Evolutionary conservation across 2,797 vertebrate species (phyloP), one percentile per base, ranked within the genome.

Genomic region (Clarias laeviceps): DNA sequence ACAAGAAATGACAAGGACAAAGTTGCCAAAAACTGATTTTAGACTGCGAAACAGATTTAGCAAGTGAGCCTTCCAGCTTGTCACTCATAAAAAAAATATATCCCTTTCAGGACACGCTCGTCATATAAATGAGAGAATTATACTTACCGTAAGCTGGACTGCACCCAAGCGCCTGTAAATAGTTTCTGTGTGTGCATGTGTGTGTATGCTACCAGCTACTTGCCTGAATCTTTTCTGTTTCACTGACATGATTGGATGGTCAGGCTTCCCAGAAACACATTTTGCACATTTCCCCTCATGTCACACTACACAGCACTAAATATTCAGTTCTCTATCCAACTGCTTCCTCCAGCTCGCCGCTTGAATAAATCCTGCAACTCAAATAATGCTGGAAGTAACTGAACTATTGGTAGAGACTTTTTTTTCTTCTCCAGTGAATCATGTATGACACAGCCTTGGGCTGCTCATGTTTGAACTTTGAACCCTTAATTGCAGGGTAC

Each of bases 401-500:
- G 11, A 59, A 34, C 56, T 4, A 78, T 22, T 37, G 57, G 32
- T 22, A 61, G 12, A n/a, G 32, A n/a, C 29, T 12, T 29, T 57
- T 65, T n/a, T 37, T 22, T n/a, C 45, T 27, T 32, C 24, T 24
- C 0, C 54, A 61, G 50, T 69, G 72, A 64, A 86, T 72, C 45
- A 84, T 87, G 80, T 78, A 76, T 86, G 76, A 76, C 85, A 82
- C 32, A 77, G 76, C 84, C 84, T 29, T 88, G 90, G 92, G 86
- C 91, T 89, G 79, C 37, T 81, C 86, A 62, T 61, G 37, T 84
- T 56, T 61, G 84, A 87, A 84, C 90, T 91, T 88, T 91, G 90
- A 91, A 90, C 93, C 91, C 86, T 92, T 88, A 90, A 89, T 88
- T 32, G 68, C 70, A 74, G 40, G 61, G 59, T 87, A 91, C 94